Evolutionary conservation across 2,888 invertebrate genomes (phyloP).

Genomic region (Venusia cambrica): DNA sequence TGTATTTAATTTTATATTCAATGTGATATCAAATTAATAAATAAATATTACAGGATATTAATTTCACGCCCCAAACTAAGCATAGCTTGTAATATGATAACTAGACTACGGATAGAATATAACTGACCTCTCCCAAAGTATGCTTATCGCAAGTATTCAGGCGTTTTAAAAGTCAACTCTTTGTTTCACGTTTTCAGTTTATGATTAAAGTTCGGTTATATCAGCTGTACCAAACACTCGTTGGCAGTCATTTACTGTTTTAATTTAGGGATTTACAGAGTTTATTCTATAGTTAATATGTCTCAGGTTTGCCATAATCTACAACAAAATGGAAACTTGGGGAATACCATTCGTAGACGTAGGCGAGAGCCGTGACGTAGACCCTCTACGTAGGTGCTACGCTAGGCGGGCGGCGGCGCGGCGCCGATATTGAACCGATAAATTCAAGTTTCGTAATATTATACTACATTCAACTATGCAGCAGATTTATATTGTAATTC

Average conservation of each 20-base stretch:
- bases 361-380: slow-evolving; percentile 9
- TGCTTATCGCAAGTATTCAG: slow-evolving; percentile 12
- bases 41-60: too few relatives aligned
- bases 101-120: too few relatives aligned
- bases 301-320: neutral
- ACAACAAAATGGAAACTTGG: slow-evolving; percentile 1
- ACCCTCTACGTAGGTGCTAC: slow-evolving; percentile 11
- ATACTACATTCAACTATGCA: slow-evolving; percentile 1
- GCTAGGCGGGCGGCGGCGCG: slow-evolving; percentile 11
- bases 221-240: slow-evolving; percentile 4
- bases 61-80: too few relatives aligned
- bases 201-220: slow-evolving; percentile 4
- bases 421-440: slow-evolving; percentile 3
- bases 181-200: slow-evolving; percentile 8
- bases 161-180: slow-evolving; percentile 9
- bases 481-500: too few relatives aligned
- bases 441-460: slow-evolving; percentile 1
- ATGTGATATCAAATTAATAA: too few relatives aligned
- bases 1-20: too few relatives aligned
- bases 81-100: too few relatives aligned
- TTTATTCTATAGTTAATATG: slow-evolving; percentile 1
- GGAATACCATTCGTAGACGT: slow-evolving; percentile 2
- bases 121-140: too few relatives aligned
- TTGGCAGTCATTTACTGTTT: neutral
- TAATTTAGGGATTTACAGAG: neutral